A percentile compares a stretch with the other conserved stretches of the same genome.
These are phyloP conservation scores for Anoura caudifer DNA, from an alignment of 2,113 vertebrate species.

Conservation along the genomic window DNA sequence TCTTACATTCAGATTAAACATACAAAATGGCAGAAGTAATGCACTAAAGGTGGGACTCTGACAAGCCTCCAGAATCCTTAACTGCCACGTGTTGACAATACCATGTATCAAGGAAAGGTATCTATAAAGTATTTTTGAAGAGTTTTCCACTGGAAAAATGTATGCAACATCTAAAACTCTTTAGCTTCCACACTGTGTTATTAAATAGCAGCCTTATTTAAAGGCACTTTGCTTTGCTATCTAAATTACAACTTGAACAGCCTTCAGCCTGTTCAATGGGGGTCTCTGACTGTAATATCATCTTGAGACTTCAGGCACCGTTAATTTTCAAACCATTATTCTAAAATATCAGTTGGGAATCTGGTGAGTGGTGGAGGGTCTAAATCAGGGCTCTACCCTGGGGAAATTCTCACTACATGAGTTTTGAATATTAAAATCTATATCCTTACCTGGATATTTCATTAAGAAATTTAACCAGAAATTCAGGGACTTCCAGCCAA, in stretches of 20 bases:
- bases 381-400: conserved; percentile 64
- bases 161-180: conserved; percentile 74
- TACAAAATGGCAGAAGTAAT: conserved; percentile 61
- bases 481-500: no score
- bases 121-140: conserved; percentile 62
- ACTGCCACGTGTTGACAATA: conserved; percentile 45
- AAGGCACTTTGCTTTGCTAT: conserved; percentile 69
- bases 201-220: conserved; percentile 74
- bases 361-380: conserved; percentile 2
- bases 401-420: conserved; percentile 60
- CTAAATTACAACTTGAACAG: conserved; percentile 71
- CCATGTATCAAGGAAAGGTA: conserved; percentile 58
- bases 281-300: conserved; percentile 71
- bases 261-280: conserved; percentile 57
- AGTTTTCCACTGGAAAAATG: conserved; percentile 64
- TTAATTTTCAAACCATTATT: conserved; percentile 77
- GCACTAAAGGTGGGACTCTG: conserved; percentile 42
- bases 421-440: conserved; percentile 78
- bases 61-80: conserved; percentile 63
- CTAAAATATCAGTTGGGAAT: conserved; percentile 76
- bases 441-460: conserved; percentile 62
- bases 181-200: conserved; percentile 74
- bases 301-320: conserved; percentile 65
- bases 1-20: conserved; percentile 75
- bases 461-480: conserved; percentile 76